These are phyloP conservation scores for Nycticorax nycticorax DNA, from an alignment of 2,113 vertebrate genomes.

Conservation along the genomic window DNA sequence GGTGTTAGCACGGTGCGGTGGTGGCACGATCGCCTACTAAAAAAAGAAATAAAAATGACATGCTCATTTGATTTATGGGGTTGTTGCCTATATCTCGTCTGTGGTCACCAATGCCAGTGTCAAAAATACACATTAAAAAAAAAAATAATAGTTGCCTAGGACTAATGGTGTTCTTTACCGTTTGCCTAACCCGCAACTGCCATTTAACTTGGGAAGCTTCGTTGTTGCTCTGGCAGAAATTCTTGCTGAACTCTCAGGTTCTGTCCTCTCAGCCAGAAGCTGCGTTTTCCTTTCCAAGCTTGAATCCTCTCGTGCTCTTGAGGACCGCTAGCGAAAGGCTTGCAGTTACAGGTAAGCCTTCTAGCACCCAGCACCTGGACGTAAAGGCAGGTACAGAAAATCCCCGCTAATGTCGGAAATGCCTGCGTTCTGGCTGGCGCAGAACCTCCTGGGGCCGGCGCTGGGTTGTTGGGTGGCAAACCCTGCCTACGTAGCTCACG, in stretches of 20 bases:
- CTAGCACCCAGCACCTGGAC: background rate
- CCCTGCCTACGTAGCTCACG: rapidly evolving
- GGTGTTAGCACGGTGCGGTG: background rate
- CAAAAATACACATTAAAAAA: background rate
- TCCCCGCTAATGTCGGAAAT: background rate
- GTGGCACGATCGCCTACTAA: background rate
- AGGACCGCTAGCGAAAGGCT: background rate
- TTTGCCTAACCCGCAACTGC: background rate
- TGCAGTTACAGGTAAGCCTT: background rate
- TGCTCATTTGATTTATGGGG: background rate
- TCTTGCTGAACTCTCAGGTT: background rate
- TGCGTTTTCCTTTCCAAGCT: background rate
- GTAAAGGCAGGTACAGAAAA: background rate
- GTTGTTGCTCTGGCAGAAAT: background rate
- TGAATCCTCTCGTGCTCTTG: background rate
- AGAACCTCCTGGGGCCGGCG: background rate
- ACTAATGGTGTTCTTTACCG: background rate
- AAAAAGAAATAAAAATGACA: background rate
- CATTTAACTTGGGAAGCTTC: background rate
- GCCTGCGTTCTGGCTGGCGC: background rate
- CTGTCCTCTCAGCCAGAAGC: background rate
- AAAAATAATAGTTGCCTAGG: background rate
- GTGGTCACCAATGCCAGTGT: background rate
- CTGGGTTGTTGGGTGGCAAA: rapidly evolving
- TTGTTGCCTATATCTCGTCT: background rate